phyloP scores from a whole-genome alignment of 2,888 invertebrate species.

The Oscheius myriophilus region DNA sequence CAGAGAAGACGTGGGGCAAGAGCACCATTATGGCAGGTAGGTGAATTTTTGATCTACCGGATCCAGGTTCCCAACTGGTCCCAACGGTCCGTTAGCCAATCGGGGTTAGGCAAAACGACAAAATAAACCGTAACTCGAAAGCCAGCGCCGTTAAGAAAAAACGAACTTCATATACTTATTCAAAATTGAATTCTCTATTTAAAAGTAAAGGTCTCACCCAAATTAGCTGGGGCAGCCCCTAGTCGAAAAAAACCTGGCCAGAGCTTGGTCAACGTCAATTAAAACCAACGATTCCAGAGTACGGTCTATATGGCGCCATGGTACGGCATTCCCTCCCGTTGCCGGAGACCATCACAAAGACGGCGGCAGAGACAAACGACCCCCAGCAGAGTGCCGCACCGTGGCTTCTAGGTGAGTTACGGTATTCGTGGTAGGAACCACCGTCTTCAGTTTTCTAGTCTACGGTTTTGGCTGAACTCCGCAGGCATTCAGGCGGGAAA shows the following conservation, averaged over 20 bases:
- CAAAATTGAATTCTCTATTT: not conserved
- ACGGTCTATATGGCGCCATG: constrained; percentile 99
- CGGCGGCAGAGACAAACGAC: constrained; percentile 90
- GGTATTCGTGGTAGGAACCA: too few relatives aligned
- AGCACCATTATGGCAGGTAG: constrained; percentile 93
- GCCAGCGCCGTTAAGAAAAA: not conserved
- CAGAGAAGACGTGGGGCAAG: constrained; percentile 98
- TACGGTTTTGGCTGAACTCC: too few relatives aligned
- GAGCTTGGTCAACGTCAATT: not conserved
- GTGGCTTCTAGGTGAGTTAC: constrained; percentile 95
- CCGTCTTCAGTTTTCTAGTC: too few relatives aligned
- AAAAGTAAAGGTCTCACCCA: too few relatives aligned
- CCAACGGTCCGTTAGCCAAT: too few relatives aligned
- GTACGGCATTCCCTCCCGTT: constrained; percentile 98
- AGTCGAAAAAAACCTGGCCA: too few relatives aligned
- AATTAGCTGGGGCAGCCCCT: too few relatives aligned
- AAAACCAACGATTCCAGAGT: constrained; percentile 77
- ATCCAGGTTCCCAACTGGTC: too few relatives aligned
- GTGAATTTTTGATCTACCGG: too few relatives aligned
- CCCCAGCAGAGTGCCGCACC: constrained; percentile 82
- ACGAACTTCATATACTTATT: not conserved
- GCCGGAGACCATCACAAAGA: constrained; percentile 96
- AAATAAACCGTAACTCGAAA: not conserved
- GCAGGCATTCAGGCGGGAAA: too few relatives aligned
- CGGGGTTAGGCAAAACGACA: not conserved